These are phyloP conservation scores for Cliona cf. orientalis DNA, from an alignment of 37 sponge, comb jelly and placozoan genomes.

Conservation along the genomic window DNA sequence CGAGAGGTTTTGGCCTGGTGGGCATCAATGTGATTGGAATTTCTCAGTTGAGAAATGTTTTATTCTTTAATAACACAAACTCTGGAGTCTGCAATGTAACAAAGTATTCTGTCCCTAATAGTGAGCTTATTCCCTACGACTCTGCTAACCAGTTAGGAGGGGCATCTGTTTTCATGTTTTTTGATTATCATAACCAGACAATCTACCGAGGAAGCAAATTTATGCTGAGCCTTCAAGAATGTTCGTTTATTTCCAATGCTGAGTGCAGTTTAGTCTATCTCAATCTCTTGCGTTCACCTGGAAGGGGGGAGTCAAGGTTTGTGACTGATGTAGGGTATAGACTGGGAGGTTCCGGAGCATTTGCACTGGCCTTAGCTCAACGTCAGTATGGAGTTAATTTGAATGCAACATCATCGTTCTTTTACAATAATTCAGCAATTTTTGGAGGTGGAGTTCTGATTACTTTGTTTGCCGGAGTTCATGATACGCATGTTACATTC, in stretches of 20 bases:
- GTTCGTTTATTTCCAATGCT: constrained; percentile 3
- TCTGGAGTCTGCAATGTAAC: neutral
- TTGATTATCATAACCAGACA: constrained; percentile 3
- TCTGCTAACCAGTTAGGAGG: constrained; percentile 38
- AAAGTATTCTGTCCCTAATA: neutral
- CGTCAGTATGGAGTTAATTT: neutral
- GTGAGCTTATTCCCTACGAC: neutral
- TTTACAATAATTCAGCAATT: neutral
- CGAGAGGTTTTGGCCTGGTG: constrained; percentile 38
- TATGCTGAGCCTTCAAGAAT: neutral
- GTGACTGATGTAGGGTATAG: constrained; percentile 11
- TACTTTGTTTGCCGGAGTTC: neutral
- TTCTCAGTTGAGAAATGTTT: neutral
- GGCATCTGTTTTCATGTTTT: constrained; percentile 37
- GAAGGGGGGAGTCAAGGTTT: neutral
- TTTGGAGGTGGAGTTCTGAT: neutral
- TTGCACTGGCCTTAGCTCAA: neutral
- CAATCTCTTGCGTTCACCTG: neutral
- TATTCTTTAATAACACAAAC: constrained; percentile 11
- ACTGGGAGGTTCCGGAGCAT: constrained; percentile 21
- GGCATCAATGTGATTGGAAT: constrained; percentile 45
- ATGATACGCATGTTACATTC: neutral
- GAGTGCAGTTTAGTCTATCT: constrained; percentile 3
- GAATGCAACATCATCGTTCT: neutral
- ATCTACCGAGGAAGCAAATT: neutral